A percentile compares a stretch with the other conserved stretches of the same genome.
phyloP scores from a whole-genome alignment of 2,113 vertebrate genomes.

The Notothenia rossii region DNA sequence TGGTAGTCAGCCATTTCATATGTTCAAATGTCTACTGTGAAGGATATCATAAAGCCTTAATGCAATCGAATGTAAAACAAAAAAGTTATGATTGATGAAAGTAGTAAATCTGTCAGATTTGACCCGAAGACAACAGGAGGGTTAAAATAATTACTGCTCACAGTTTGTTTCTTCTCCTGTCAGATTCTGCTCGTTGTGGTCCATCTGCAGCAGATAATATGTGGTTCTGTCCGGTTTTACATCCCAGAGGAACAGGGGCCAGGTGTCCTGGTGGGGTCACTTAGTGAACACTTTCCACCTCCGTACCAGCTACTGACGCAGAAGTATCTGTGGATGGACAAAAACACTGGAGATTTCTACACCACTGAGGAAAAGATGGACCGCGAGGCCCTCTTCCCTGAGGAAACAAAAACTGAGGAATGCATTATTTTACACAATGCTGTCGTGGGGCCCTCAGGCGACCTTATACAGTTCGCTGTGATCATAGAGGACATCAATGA shows the following conservation, averaged over 20 bases:
- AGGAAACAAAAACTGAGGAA: constrained; percentile 60
- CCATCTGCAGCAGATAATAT: constrained; percentile 68
- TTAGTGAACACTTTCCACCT: constrained; percentile 67
- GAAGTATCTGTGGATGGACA: constrained; percentile 75
- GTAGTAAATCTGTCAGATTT: too few relatives aligned
- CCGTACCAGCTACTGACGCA: constrained; percentile 78
- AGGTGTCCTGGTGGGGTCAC: constrained; percentile 73
- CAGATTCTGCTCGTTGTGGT: constrained; percentile 77
- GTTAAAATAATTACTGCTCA: constrained; percentile 22
- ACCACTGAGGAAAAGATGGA: constrained; percentile 78
- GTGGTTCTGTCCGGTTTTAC: constrained; percentile 59
- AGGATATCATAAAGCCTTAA: too few relatives aligned
- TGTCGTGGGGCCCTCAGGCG: constrained; percentile 68
- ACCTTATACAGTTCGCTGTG: constrained; percentile 77
- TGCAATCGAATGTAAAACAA: too few relatives aligned
- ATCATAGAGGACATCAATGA: constrained; percentile 84
- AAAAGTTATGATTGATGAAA: too few relatives aligned
- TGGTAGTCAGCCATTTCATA: too few relatives aligned
- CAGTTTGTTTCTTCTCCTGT: constrained; percentile 36
- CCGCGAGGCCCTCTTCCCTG: constrained; percentile 78
- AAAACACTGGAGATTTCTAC: constrained; percentile 79
- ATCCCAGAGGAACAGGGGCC: constrained; percentile 78
- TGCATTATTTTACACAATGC: constrained; percentile 75
- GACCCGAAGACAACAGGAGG: too few relatives aligned
- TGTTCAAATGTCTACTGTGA: too few relatives aligned